These are phyloP conservation scores for Drosophila colorata DNA, from an alignment of 2,888 invertebrate genomes.

Conservation along the genomic window DNA sequence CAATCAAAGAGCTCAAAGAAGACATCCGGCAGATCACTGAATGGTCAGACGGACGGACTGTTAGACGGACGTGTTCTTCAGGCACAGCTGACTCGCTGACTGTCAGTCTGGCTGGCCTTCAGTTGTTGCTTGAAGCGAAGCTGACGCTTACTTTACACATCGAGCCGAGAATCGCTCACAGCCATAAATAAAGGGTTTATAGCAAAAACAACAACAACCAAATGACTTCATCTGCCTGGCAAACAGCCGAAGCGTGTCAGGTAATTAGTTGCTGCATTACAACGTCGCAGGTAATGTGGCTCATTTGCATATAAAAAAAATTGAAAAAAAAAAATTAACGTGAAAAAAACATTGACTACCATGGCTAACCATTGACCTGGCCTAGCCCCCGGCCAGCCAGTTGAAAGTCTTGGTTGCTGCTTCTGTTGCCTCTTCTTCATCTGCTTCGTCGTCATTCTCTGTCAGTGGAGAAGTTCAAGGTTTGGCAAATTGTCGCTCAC, in stretches of 20 bases:
- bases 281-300: slow-evolving; percentile 43
- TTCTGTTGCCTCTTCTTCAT: slow-evolving; percentile 13
- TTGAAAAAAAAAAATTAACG: not conserved
- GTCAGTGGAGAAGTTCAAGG: slow-evolving; percentile 70
- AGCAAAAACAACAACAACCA: slow-evolving; percentile 3
- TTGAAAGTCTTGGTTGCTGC: slow-evolving; percentile 7
- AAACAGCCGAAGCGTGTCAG: slow-evolving; percentile 74
- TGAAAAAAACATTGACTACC: slow-evolving; percentile 22
- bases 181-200: slow-evolving; percentile 55
- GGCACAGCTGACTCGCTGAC: slow-evolving; percentile 30
- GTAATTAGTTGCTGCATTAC: slow-evolving; percentile 71
- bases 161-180: slow-evolving; percentile 51
- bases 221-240: slow-evolving; percentile 71
- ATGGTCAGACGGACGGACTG: slow-evolving; percentile 40
- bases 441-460: slow-evolving; percentile 29
- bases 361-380: slow-evolving; percentile 29
- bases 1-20: slow-evolving; percentile 39
- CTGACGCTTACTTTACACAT: slow-evolving; percentile 38
- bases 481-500: slow-evolving; percentile 72
- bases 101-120: slow-evolving; percentile 52
- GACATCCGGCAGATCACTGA: slow-evolving; percentile 72
- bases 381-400: slow-evolving; percentile 31
- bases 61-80: slow-evolving; percentile 48
- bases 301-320: slow-evolving; percentile 68
- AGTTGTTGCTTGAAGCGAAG: slow-evolving; percentile 21